Percentiles rank a stretch among this genome's conserved stretches.
phyloP scores from a whole-genome alignment of 2,113 vertebrate genomes.

The Empidonax traillii region DNA sequence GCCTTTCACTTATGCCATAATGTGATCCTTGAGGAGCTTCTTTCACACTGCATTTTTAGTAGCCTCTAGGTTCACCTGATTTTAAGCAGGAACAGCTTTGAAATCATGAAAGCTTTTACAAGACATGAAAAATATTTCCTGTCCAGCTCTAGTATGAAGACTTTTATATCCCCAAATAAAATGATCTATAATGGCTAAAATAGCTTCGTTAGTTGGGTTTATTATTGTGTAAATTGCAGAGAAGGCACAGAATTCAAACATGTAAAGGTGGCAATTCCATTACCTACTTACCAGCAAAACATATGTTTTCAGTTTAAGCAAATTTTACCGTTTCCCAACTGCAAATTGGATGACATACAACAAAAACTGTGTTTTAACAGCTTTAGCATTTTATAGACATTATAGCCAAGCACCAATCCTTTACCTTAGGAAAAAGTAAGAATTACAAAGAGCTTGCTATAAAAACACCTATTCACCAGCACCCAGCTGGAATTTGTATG shows the following conservation, averaged over 20 bases:
- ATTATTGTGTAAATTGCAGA: conserved; percentile 12
- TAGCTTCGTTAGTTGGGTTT: conserved; percentile 1
- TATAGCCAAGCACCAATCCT: not conserved
- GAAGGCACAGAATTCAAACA: not conserved
- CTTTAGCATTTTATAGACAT: conserved; percentile 51
- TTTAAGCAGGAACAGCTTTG: not conserved
- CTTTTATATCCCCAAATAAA: conserved; percentile 10
- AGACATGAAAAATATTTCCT: not conserved
- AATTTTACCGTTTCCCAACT: conserved; percentile 44
- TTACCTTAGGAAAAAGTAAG: conserved; percentile 47
- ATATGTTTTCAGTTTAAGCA: conserved; percentile 46
- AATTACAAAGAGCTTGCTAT: conserved; percentile 26
- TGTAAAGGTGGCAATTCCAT: conserved; percentile 19
- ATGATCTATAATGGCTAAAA: not conserved
- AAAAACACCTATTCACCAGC: conserved; percentile 43
- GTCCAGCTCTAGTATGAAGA: not conserved
- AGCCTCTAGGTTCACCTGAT: not conserved
- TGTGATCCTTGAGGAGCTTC: not conserved
- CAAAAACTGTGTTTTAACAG: conserved; percentile 61
- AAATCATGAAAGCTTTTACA: conserved; percentile 1
- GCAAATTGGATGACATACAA: conserved; percentile 61
- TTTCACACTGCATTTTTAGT: not conserved
- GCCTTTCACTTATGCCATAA: fast-evolving
- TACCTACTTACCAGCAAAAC: conserved; percentile 3
- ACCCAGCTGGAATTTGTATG: not conserved